Evolutionary conservation across 37 sponge, comb jelly and placozoan genomes (phyloP).

Genomic region (Petrosia ficiformis): DNA sequence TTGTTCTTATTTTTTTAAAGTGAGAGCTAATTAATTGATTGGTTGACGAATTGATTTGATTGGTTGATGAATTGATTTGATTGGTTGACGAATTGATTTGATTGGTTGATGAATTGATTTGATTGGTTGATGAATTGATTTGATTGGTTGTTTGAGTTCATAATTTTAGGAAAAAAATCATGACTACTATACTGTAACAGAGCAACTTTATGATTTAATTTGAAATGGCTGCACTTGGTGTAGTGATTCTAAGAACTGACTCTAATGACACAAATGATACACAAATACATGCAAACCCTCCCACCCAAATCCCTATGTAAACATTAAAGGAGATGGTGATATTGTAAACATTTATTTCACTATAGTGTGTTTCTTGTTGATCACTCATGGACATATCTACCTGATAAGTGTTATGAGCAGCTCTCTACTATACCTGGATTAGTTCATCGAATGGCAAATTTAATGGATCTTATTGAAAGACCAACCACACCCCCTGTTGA

Average conservation of each 20-base stretch:
- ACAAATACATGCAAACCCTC: neutral
- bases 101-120: too few relatives aligned
- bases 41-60: too few relatives aligned
- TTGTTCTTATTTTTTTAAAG: too few relatives aligned
- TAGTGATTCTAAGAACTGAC: neutral
- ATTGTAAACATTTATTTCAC: neutral
- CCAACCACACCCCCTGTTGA: neutral
- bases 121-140: too few relatives aligned
- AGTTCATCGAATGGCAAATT: constrained; percentile 57
- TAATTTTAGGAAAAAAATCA: too few relatives aligned
- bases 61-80: too few relatives aligned
- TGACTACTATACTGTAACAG: too few relatives aligned
- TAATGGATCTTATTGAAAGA: constrained; percentile 42
- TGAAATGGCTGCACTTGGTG: too few relatives aligned
- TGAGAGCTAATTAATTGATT: too few relatives aligned
- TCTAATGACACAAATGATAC: neutral
- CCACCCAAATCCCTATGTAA: neutral
- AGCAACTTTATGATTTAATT: too few relatives aligned
- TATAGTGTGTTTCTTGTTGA: constrained; percentile 85
- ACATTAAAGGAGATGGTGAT: neutral
- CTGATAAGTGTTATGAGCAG: constrained; percentile 49
- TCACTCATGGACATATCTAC: constrained; percentile 91
- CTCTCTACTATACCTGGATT: constrained; percentile 66
- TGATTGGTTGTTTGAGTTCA: too few relatives aligned
- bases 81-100: too few relatives aligned